These are phyloP conservation scores for Limnephilus marmoratus DNA, from an alignment of 2,888 invertebrate species.

Conservation along the genomic window DNA sequence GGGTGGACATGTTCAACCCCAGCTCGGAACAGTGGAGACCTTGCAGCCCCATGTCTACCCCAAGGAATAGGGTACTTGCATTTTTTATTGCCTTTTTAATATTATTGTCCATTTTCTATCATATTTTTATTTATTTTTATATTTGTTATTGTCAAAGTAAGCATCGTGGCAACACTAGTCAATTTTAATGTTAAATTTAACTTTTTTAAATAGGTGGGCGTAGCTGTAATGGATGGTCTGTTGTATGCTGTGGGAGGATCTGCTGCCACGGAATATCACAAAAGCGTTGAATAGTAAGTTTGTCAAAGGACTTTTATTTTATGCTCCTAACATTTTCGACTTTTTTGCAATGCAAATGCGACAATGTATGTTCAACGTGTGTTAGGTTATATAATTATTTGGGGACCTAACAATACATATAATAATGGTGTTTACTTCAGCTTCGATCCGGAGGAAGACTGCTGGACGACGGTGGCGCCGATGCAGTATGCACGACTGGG, in stretches of 20 bases:
- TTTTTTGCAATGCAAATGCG: not conserved
- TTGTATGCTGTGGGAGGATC: constrained; percentile 96
- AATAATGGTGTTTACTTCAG: constrained; percentile 72
- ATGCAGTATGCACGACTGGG: constrained; percentile 90
- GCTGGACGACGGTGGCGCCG: constrained; percentile 86
- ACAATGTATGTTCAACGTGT: too few relatives aligned
- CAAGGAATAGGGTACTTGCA: constrained; percentile 84
- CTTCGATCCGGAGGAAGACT: constrained; percentile 91
- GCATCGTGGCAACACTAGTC: not conserved
- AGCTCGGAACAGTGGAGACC: constrained; percentile 91
- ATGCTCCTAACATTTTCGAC: not conserved
- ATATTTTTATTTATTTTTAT: not conserved
- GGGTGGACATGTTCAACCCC: constrained; percentile 93
- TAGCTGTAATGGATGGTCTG: constrained; percentile 95
- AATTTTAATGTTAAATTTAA: not conserved
- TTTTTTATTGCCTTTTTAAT: not conserved
- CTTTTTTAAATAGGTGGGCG: constrained; percentile 80
- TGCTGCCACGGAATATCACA: constrained; percentile 90
- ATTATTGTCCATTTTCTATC: not conserved
- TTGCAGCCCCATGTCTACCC: constrained; percentile 91
- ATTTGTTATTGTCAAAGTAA: constrained; percentile 22
- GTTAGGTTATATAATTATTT: not conserved
- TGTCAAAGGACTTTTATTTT: not conserved
- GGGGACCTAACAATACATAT: not conserved
- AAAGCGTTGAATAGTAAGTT: constrained; percentile 91